phyloP scores from a whole-genome alignment of 2,113 vertebrate genomes.

The Dolichallabes microphthalmus region DNA sequence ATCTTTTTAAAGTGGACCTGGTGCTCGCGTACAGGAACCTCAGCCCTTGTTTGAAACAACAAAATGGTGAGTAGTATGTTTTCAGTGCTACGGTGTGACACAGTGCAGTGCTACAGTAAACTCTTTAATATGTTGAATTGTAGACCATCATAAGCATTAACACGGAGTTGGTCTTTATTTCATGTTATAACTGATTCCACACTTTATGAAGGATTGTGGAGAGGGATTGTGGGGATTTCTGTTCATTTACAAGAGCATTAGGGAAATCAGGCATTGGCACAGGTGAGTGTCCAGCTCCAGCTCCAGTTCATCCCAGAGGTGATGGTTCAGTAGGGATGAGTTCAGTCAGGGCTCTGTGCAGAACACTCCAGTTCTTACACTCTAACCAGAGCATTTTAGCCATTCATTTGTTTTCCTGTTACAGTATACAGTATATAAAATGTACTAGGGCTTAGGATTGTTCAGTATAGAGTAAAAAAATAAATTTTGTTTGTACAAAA shows the following conservation, averaged over 20 bases:
- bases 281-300: no score
- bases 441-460: no score
- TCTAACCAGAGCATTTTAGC: no score
- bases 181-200: neutral
- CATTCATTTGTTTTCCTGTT: no score
- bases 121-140: neutral
- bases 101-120: no score
- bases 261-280: neutral
- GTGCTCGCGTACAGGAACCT: slow-evolving; percentile 64
- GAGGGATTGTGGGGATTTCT: neutral
- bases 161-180: neutral
- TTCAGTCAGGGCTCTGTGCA: neutral
- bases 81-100: neutral
- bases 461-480: no score
- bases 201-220: neutral
- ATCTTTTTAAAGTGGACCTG: slow-evolving; percentile 59
- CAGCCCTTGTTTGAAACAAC: slow-evolving; percentile 22
- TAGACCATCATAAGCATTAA: neutral
- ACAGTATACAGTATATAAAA: no score
- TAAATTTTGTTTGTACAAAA: no score
- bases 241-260: neutral
- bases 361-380: neutral
- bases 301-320: neutral
- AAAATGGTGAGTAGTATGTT: slow-evolving; percentile 46
- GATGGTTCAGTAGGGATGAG: no score